These are phyloP conservation scores for Rhipidura dahli DNA, from an alignment of 2,113 vertebrate genomes.

Conservation along the genomic window DNA sequence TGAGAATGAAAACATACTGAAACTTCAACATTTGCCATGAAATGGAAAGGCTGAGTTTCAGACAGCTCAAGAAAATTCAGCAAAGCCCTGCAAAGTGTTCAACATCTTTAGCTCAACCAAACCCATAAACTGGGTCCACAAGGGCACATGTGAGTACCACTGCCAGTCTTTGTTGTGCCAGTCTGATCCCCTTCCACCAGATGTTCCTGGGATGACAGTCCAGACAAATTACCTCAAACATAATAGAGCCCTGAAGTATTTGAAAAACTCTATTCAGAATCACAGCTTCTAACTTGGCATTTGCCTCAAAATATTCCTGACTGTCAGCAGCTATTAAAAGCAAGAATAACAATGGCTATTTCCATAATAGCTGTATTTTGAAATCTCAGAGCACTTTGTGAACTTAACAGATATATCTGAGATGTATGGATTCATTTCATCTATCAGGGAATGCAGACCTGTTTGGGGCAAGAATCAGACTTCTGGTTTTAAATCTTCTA, in stretches of 20 bases:
- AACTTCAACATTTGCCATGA: not conserved
- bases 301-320: not conserved
- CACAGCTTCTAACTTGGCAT: slow-evolving; percentile 29
- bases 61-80: not conserved
- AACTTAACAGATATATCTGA: not conserved
- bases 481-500: not conserved
- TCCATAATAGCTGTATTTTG: slow-evolving; percentile 18
- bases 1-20: not conserved
- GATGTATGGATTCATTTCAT: not conserved
- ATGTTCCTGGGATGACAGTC: not conserved
- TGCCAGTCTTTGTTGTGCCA: not conserved
- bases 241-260: not conserved
- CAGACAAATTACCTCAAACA: not conserved
- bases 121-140: not conserved
- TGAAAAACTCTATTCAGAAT: slow-evolving; percentile 16
- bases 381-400: not conserved
- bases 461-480: not conserved
- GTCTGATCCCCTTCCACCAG: not conserved
- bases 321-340: slow-evolving; percentile 35
- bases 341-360: slow-evolving; percentile 13
- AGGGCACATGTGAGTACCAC: not conserved
- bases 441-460: not conserved
- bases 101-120: not conserved
- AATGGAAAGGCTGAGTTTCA: not conserved
- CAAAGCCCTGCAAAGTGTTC: not conserved